Base-by-base conservation (phyloP, 2,113 vertebrate genomes). In the Gorsachius goisagi region DNA sequence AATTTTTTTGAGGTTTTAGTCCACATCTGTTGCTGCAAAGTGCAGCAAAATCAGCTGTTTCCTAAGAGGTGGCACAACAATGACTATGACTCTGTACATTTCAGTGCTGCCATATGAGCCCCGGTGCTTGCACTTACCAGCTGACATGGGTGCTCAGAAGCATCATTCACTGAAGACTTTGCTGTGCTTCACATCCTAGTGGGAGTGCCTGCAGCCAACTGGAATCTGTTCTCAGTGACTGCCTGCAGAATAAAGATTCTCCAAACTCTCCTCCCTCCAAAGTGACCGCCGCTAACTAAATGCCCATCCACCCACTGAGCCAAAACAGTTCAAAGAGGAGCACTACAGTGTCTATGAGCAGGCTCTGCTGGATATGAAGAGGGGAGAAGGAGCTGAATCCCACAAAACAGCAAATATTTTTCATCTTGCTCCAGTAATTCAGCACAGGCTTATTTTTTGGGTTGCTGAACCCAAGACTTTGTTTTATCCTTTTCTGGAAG, bases 381-480 rank as follows among this genome's bases (percentile, higher is more conserved):
- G 75, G 35, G 47, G 14, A 79, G 73, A 71, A 23, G 1, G 2
- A 87, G 62, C 91, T 79, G 76, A 86, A 74, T 91, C 59, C 80
- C 91, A 95, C 79, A 95, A 55, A 93, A 66, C 44, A 91, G 82
- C 64, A 72, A 87, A 78, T 92, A 60, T 30, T 92, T 95, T 87
- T 94, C 56, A 88, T 92, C 84, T 82, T 73, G 74, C 66, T 89
- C 77, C 89, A 95, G 53, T 89, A 91, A 88, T 94, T 96, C 77
- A 89, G 84, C 33, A 72, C 81, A 91, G 74, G 80, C 53, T 85
- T 95, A 52, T 62, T 80, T 69, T 78, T 76, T 66, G 80, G 52
- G 7, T 67, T 89, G 69, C 62, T 55, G 77, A 94, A 87, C 44
- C 20, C 64, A 82, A 87, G 69, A 63, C 60, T 92, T 90, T 77